Evolutionary conservation across 2,888 invertebrate species (phyloP).

Genomic region (Metacarcinus magister): DNA sequence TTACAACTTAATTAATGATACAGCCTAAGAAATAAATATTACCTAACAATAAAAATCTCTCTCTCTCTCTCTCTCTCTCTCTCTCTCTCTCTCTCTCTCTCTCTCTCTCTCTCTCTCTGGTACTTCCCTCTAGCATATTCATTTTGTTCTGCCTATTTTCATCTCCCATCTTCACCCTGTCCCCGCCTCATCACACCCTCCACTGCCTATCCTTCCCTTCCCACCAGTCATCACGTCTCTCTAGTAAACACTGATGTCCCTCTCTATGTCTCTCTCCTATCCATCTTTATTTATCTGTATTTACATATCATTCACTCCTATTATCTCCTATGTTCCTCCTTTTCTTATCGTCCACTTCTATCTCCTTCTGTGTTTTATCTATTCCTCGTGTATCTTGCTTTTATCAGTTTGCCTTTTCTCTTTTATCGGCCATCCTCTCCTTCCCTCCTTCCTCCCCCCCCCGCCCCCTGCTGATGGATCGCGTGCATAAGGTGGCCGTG

Average conservation of each 20-base stretch:
- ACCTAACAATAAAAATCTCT: no score
- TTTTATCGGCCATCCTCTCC: not conserved
- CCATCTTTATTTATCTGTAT: not conserved
- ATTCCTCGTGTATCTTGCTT: not conserved
- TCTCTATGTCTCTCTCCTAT: not conserved
- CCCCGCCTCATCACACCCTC: not conserved
- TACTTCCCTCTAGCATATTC: not conserved
- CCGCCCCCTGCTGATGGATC: constrained; percentile 11
- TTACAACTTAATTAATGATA: no score
- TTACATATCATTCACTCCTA: not conserved
- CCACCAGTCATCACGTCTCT: not conserved
- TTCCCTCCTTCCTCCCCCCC: not conserved
- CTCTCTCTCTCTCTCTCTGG: not conserved
- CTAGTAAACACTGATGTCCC: not conserved
- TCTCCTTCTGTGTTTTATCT: not conserved
- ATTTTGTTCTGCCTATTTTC: not conserved
- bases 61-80: not conserved
- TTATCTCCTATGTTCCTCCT: not conserved
- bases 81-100: constrained; percentile 18
- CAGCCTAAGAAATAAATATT: no score
- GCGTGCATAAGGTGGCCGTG: constrained; percentile 27
- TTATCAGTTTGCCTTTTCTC: not conserved
- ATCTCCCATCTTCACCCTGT: not conserved
- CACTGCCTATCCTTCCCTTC: not conserved
- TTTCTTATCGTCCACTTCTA: not conserved